Evolutionary conservation across 2,888 invertebrate genomes (phyloP), one percentile per base, ranked within the genome.

Genomic region (Caenorhabditis macrosperma): DNA sequence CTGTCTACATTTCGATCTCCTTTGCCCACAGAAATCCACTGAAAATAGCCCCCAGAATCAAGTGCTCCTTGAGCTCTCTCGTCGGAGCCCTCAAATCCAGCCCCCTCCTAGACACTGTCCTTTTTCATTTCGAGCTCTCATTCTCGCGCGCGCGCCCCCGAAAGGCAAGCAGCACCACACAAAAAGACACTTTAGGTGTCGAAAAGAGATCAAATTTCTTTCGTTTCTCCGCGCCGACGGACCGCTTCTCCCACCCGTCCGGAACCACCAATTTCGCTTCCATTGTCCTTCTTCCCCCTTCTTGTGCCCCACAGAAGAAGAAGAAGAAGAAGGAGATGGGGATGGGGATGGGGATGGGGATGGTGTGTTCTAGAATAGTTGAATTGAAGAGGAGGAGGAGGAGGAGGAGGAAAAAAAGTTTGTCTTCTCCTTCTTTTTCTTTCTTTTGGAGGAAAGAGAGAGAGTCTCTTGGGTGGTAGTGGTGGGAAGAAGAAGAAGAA

Each of bases 191-290:
- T 50, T 64, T 64, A 33, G 52, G 63, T 50, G 50, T 35, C 48
- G 10, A 64, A 63, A 72, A 72, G 44, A 61, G 41, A 63, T 61
- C 54, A 72, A 72, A 72, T 63, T 72, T 48, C 72, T 57, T 35
- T 46, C 30, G 22, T 41, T 60, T n/a, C 30, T 28, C 26, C 50
- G n/a, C 63, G 7, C 1, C 44, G 44, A 2, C 44, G 44, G 4
- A 20, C 46, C 28, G 17, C 9, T 17, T 66, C 54, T 54, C 54
- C 10, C 35, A 6, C 20, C 50, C 44, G n/a, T 7, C 50, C 10
- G 17, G 50, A 50, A 30, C 26, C 55, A 24, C 72, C 64, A 48
- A 63, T 57, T 72, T 72, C 35, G 48, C 41, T 35, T 48, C 64
- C 46, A 63, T 72, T 64, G 63, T 57, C 57, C 63, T 50, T 52